Evolutionary conservation across 1,140 invertebrate species (phyloP), one percentile per base, ranked within the genome.

Genomic region (Mycetomoellerius zeteki): DNA sequence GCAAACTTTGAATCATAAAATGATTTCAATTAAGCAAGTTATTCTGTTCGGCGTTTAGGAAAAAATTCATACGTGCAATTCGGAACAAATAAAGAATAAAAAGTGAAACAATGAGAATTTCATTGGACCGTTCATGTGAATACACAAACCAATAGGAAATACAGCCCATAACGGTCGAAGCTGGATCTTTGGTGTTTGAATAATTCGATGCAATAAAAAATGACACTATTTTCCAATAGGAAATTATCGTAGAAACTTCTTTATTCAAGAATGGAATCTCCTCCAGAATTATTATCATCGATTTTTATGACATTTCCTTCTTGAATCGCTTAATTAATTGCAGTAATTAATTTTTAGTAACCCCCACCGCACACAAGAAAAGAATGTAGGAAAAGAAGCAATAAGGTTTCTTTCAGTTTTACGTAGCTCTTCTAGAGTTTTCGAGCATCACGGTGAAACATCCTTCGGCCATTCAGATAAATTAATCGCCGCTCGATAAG

Each of bases 391-490:
- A 56, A 85, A 78, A 78, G 85, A 43, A 0, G 4, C 14, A 65
- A 78, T 77, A 88, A 24, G 21, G 27, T 10, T 81, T 77, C n/a
- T 56, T 72, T n/a, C 78, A 33, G 24, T 12, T 72, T 2, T 81
- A 21, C 16, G 1, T 33, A 24, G n/a, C 30, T 12, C 24, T 27
- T 33, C n/a, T 16, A 21, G 33, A 47, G 10, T 12, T 21, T 65
- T 54, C 27, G 16, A 6, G n/a, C 21, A 16, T 12, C 12, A 58
- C n/a, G 7, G 43, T 27, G 27, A 30, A 30, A 69, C 54, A 88
- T 86, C 50, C 14, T 64, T 16, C 58, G n/a, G 0, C 2, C 33
- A 52, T 69, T 37, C 30, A 81, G 76, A 88, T 87, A 87, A 88
- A 50, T 37, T 14, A 24, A 78, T 58, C 12, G 62, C 16, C 21